Evolutionary conservation across 1,140 invertebrate genomes (phyloP).

Genomic region (Pachyrhynchus sulphureomaculatus): DNA sequence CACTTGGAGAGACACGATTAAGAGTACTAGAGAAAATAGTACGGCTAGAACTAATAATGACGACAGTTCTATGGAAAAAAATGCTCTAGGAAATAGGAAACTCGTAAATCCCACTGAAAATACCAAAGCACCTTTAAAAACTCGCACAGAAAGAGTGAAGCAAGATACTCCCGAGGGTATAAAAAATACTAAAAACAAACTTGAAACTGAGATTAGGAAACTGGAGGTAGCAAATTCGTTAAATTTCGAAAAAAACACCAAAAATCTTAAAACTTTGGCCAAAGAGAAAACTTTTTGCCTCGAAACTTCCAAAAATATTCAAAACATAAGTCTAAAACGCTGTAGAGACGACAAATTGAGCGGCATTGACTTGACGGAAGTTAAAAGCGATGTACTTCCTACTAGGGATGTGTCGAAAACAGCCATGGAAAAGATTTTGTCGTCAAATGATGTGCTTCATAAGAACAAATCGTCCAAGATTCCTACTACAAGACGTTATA

Average conservation of each 20-base stretch:
- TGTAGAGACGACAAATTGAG: background rate
- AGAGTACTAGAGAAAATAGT: background rate
- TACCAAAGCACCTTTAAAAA: too few species aligned
- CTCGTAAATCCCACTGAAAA: too few species aligned
- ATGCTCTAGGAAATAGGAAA: too few species aligned
- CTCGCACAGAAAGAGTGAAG: too few species aligned
- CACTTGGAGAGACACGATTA: conserved; percentile 49
- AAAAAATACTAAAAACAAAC: too few species aligned
- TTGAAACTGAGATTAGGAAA: too few species aligned
- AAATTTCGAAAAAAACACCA: background rate
- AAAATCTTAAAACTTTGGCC: background rate
- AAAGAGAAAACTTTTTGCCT: background rate
- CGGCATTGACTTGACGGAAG: background rate
- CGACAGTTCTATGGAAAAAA: background rate
- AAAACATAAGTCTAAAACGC: too few species aligned
- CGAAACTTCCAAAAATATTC: too few species aligned
- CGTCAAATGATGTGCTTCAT: conserved; percentile 4
- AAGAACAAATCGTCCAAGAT: conserved; percentile 1
- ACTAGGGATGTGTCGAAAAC: background rate
- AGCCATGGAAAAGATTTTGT: conserved; percentile 4
- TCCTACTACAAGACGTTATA: conserved; percentile 8
- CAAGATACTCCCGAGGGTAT: too few species aligned
- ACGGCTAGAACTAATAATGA: background rate
- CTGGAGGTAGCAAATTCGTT: too few species aligned
- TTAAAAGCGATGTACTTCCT: background rate